Evolutionary conservation across 2,888 invertebrate genomes (phyloP), one percentile per base, ranked within the genome.

Genomic region (Apoda limacodes): DNA sequence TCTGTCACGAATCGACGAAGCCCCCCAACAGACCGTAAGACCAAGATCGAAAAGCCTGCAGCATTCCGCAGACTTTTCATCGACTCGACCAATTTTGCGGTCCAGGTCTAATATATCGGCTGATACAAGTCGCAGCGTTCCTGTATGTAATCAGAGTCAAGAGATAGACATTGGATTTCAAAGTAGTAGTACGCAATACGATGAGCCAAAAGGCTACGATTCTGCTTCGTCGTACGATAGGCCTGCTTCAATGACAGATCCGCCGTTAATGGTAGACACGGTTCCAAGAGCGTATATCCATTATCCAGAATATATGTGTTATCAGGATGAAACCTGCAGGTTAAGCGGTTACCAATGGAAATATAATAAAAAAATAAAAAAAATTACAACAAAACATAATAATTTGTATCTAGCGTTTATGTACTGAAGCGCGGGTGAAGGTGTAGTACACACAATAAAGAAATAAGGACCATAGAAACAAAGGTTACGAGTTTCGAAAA

Each of bases 351-450:
- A 51, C 42, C 53, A 55, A 43, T 52, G 51, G 55, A 63, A 60
- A 47, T 55, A 65, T 41, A 61, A 57, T 32, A 66, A 58, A 45
- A 52, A 46, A 32, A 43, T 46, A 37, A 64, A 52, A 37, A 69
- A 61, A 42, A 33, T 48, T 39, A 50, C 60, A 36, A 50, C 65
- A 23, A 68, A 68, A 42, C 63, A 63, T 37, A 80, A 56, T 53
- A 82, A 81, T 50, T 52, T 82, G 50, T 82, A 80, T 55, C 52
- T 82, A 54, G 82, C 82, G 47, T 82, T 82, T 60, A 80, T 82
- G 75, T 82, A 82, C 58, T 82, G 48, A 65, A 43, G 70, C 64
- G 70, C 61, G 68, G 59, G 56, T 55, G 64, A 17, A 50, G 46
- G 43, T 40, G 40, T 34, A 30, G 37, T 39, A 43, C 43, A 39